Evolutionary conservation across 2,888 invertebrate species (phyloP), one percentile per base, ranked within the genome.

Genomic region (Machimus rusticus): DNA sequence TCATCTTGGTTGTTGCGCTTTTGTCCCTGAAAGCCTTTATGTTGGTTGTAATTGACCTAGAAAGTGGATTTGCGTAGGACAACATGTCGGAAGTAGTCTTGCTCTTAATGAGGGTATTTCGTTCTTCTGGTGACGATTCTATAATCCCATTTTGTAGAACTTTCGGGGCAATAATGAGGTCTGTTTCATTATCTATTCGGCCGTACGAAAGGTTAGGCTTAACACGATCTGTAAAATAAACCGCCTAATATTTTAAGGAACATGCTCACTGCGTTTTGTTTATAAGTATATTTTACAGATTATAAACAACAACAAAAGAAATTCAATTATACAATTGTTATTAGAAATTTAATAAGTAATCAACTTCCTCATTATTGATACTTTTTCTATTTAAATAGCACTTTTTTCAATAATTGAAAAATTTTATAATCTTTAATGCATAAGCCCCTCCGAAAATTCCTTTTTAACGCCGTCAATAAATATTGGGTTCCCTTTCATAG

Each of bases 161-260:
- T 89, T 92, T 92, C 8, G 93, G 92, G 0, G 92, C 91, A 79
- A 93, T 90, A 31, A 93, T 89, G 6, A 95, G 91, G 91, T 95
- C 94, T 2, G 95, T 95, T 86, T 94, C 92, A 90, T 94, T 93
- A 89, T 94, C 94, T 28, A 95, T 91, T 55, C 93, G 92, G n/a
- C 95, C 95, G 87, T 93, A 94, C 9, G 91, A 91, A 16, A 93
- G 91, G 86, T 92, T 91, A 0, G 95, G 95, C 88, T 93, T 92
- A 1, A 94, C 89, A 6, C 93, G 93, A 91, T 94, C 95, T 95
- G 88, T 82, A 91, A 91, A 12, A 76, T 14, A 0, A 19, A 12
- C 1, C 16, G 16, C 3, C 16, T 0, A 46, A 4, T 46, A 46
- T 46, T 46, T 46, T 46, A 39, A 39, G 12, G 12, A 16, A 12